These are phyloP conservation scores for Sarotherodon lohbergeri DNA, from an alignment of 2,113 vertebrate species.

Conservation along the genomic window DNA sequence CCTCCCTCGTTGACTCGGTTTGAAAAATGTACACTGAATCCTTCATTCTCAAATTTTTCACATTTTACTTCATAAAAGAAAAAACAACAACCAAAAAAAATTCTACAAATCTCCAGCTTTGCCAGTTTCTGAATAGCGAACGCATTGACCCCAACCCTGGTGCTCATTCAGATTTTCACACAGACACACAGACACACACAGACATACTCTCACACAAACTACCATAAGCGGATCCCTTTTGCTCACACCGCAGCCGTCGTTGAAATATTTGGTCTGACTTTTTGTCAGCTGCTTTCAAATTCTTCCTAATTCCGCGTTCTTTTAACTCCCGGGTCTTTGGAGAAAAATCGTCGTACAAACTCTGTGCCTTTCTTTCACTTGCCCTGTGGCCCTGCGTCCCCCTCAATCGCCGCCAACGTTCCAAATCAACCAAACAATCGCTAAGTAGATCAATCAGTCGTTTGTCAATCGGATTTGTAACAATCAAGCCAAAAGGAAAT, in stretches of 20 bases:
- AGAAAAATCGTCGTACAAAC: conserved; percentile 46
- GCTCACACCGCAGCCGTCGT: conserved; percentile 13
- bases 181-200: conserved; percentile 27
- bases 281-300: conserved; percentile 39
- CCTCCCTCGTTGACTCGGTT: neutral
- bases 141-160: conserved; percentile 26
- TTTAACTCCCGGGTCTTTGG: neutral
- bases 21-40: neutral
- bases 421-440: conserved; percentile 50
- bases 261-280: conserved; percentile 17
- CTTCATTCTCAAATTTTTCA: neutral
- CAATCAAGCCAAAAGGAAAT: conserved; percentile 59
- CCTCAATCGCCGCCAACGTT: neutral
- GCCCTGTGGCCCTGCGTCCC: conserved; percentile 1
- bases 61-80: neutral
- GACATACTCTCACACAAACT: conserved; percentile 25
- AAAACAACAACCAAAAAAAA: neutral
- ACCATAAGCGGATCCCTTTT: conserved; percentile 28
- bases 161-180: conserved; percentile 32
- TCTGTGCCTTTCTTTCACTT: conserved; percentile 71
- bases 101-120: neutral
- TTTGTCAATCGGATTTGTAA: conserved; percentile 58
- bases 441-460: conserved; percentile 39
- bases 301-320: conserved; percentile 21
- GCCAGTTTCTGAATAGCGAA: neutral